Evolutionary conservation across 2,113 vertebrate species (phyloP), one percentile per base, ranked within the genome.

Genomic region (Zingel zingel): DNA sequence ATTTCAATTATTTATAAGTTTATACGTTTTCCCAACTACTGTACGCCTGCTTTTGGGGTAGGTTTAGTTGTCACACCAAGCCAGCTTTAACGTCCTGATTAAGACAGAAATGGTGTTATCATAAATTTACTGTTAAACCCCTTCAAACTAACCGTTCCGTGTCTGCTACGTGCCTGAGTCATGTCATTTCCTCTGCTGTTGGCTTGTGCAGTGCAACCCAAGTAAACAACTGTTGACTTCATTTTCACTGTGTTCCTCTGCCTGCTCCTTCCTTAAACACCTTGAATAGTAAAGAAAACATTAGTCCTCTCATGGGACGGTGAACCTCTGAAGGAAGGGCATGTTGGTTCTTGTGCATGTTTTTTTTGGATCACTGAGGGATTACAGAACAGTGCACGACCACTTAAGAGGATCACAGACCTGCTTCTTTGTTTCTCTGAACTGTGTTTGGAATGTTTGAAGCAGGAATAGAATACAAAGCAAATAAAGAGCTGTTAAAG

Each of bases 221-320:
- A 53, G 86, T 85, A 86, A 89, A 19, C 73, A 27, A 62, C 79
- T 76, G 89, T 77, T 75, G 58, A 82, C 89, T 93, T 82, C 51
- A 70, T 92, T 88, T 84, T 68, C 85, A n/a, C 74, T 11, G 56
- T 14, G 71, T 76, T 84, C 65, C 78, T 86, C 74, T 43, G 58
- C 70, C 56, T 25, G 68, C 74, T 87, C 63, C 68, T 69, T 68
- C 33, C 77, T 30, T 77, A 77, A 89, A 85, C 80, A 77, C 88
- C 83, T 80, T 84, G 83, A 93, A 91, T 90, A 89, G 86, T 56
- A 86, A 87, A 87, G 86, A 90, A 88, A 91, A 86, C 80, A 79
- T 86, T 79, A 68, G 69, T 63, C 61, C 45, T 80, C 91, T 82
- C 87, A 1, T 19, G 88, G 86, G 91, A 86, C 19, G 11, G 12